phyloP scores from a whole-genome alignment of 2,888 invertebrate genomes.

The Leptinotarsa haldemani region DNA sequence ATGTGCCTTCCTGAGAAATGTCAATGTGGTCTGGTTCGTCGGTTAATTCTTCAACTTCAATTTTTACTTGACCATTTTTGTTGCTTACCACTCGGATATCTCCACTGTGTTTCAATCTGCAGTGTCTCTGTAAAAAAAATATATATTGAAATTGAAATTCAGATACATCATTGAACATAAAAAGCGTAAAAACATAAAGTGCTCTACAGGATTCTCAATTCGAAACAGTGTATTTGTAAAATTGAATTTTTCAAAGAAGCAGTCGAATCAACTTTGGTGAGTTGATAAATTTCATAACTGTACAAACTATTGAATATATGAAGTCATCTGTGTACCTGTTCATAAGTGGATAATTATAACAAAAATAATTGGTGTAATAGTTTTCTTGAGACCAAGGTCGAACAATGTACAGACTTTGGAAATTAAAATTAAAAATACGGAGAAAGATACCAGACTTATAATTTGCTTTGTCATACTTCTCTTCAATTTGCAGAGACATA shows the following conservation, averaged over 20 bases:
- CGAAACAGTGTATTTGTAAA: too few relatives aligned
- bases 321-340: too few relatives aligned
- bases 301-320: too few relatives aligned
- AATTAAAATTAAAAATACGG: too few relatives aligned
- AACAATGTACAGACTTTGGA: too few relatives aligned
- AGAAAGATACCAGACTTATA: too few relatives aligned
- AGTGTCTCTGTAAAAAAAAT: constrained; percentile 74
- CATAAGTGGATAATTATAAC: background rate
- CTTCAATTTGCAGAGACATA: too few relatives aligned
- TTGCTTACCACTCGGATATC: constrained; percentile 75
- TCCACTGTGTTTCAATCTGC: constrained; percentile 82
- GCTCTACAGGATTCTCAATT: background rate
- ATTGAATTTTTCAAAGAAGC: too few relatives aligned
- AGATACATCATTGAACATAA: constrained; percentile 12
- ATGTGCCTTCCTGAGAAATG: constrained; percentile 60
- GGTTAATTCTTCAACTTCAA: constrained; percentile 61
- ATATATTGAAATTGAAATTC: background rate
- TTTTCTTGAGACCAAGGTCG: background rate
- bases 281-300: too few relatives aligned
- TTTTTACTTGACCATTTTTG: constrained; percentile 69
- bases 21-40: constrained; percentile 64
- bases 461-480: too few relatives aligned
- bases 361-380: background rate
- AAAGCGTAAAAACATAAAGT: constrained; percentile 12
- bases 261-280: too few relatives aligned